Evolutionary conservation across 2,113 vertebrate species (phyloP), one percentile per base, ranked within the genome.

Genomic region (Rhabdomys dilectus): DNA sequence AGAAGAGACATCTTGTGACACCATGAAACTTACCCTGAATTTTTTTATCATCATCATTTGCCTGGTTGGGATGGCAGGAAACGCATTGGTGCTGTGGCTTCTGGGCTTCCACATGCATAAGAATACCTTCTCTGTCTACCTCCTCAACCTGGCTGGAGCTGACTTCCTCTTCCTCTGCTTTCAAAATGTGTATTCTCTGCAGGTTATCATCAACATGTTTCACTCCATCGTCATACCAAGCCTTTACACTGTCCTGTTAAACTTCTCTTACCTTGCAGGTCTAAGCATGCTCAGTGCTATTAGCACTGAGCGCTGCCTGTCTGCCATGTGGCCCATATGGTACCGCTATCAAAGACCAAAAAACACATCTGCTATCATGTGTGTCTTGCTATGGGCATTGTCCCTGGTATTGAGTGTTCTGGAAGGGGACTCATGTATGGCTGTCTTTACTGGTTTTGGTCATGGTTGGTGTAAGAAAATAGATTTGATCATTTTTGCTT

Each of bases 151-250:
- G 42, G 89, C 68, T 0, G 82, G 16, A 1, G 89, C 90, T 0
- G 70, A 92, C 89, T 88, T 91, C 62, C 11, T 87, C 42, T 62
- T 62, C 64, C 82, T 95, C 56, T 82, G 22, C 62, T 64, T n/a
- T 48, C 39, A 45, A 5, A 12, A 36, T 2, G 1, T n/a, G 5
- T 0, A 1, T 12, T 11, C n/a, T 16, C 29, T 95, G 34, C 2
- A 29, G 10, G 2, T 0, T 7, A 31, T 95, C 45, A 10, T 48
- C 31, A 19, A 0, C 16, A 9, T 10, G 26, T 77, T 56, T 36
- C n/a, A 5, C 1, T 1, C 16, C 7, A 0, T 0, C 19, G 4
- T 9, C 3, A 73, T 53, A 5, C 0, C 1, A 21, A 5, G 36
- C 26, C 22, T 8, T 51, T 36, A 36, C 19, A 26, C 17, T 26